These are phyloP conservation scores for Trididemnum nubilum DNA, from an alignment of 23 tunicate species.

Conservation along the genomic window DNA sequence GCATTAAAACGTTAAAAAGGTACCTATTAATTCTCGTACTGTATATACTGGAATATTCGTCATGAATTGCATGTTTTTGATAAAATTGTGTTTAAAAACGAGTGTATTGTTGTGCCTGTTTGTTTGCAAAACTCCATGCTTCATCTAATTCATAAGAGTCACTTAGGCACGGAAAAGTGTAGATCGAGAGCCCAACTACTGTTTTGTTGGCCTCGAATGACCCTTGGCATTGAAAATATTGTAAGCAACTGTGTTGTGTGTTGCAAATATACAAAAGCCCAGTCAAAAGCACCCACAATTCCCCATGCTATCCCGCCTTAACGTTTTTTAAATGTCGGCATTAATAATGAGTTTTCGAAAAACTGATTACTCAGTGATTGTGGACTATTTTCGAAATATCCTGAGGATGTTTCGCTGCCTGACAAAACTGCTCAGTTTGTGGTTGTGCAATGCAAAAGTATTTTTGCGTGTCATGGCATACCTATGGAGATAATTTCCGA, in stretches of 20 bases:
- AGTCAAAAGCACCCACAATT: constrained; percentile 34
- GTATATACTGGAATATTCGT: constrained; percentile 5
- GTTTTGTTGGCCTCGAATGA: constrained; percentile 33
- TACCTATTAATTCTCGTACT: background rate
- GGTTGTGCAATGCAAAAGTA: constrained; percentile 10
- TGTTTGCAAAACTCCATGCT: constrained; percentile 8
- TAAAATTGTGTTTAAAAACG: no score
- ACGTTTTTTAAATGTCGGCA: constrained; percentile 25
- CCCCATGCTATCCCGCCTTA: constrained; percentile 31
- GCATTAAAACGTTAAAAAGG: background rate
- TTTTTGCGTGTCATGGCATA: constrained; percentile 39
- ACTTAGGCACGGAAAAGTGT: constrained; percentile 51
- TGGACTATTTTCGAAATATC: constrained; percentile 42
- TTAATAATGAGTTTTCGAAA: constrained; percentile 38
- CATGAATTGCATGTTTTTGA: no score
- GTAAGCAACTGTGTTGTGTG: no score
- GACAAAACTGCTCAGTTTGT: no score
- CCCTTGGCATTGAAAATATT: no score
- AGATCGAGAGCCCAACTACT: constrained; percentile 29
- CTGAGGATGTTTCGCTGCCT: no score
- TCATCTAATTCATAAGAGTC: constrained; percentile 53
- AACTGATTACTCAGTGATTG: constrained; percentile 38
- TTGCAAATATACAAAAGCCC: constrained; percentile 4
- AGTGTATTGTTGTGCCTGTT: no score
- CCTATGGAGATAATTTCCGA: no score